Conservation (phyloP, 2,113 vertebrate species). For the Gymnobelideus leadbeateri region DNA sequence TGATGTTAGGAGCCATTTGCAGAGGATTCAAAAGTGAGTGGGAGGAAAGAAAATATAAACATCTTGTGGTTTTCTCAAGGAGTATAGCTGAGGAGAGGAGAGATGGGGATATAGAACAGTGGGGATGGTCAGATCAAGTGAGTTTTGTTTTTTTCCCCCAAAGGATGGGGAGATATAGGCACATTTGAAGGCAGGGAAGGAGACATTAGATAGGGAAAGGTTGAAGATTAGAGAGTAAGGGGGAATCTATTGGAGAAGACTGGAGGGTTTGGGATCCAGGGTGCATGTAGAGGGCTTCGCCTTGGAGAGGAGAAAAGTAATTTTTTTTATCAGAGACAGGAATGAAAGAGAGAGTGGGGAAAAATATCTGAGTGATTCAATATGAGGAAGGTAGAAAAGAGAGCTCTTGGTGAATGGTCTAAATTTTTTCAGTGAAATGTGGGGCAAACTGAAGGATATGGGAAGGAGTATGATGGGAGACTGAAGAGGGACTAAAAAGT, state of each 20-base stretch:
- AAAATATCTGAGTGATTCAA: not conserved
- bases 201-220: not conserved
- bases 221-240: not conserved
- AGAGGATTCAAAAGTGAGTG: too few species aligned
- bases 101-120: too few species aligned
- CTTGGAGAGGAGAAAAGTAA: not conserved
- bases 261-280: not conserved
- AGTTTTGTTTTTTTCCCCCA: not conserved
- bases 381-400: not conserved
- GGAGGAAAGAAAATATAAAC: too few species aligned
- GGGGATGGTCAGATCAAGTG: too few species aligned
- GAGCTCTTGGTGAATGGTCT: not conserved
- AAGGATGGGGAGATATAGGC: not conserved
- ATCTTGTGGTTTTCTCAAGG: too few species aligned
- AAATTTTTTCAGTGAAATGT: not conserved
- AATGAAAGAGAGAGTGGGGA: not conserved
- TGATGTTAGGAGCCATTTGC: too few species aligned
- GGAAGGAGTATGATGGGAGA: not conserved
- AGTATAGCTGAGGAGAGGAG: too few species aligned
- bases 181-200: not conserved
- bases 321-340: not conserved
- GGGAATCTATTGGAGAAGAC: not conserved
- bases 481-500: not conserved
- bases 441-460: not conserved
- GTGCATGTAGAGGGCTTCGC: not conserved